Conservation (phyloP, 2,797 vertebrate species). For the Serranus cabrilla region DNA sequence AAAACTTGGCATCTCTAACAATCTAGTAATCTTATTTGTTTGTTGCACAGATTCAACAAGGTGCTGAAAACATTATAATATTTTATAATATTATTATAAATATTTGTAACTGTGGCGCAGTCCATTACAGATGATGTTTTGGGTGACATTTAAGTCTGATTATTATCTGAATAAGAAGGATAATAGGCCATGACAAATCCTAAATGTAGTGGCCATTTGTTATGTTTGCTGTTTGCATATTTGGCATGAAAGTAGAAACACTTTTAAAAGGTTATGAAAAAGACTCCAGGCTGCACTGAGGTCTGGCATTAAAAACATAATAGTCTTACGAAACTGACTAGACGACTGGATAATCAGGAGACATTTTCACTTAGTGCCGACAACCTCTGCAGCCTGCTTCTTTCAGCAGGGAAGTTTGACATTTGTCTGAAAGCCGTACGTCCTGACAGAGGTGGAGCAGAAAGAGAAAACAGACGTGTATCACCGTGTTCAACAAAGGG, state of each 20-base stretch:
- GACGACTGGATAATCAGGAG: background rate
- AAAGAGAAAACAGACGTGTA: slow-evolving; percentile 43
- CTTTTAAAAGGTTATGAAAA: background rate
- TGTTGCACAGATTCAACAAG: too few relatives aligned
- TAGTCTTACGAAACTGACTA: background rate
- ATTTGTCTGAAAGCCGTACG: slow-evolving; percentile 21
- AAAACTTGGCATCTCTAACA: too few relatives aligned
- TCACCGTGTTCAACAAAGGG: slow-evolving; percentile 43
- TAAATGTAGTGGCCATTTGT: slow-evolving; percentile 1
- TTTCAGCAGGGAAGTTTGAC: slow-evolving; percentile 43
- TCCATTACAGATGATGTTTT: too few relatives aligned
- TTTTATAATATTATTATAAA: too few relatives aligned
- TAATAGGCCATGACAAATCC: background rate
- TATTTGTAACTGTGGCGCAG: too few relatives aligned
- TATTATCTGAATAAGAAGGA: background rate
- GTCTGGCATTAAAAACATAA: background rate
- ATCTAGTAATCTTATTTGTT: too few relatives aligned
- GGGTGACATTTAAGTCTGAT: background rate
- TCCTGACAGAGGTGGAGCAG: slow-evolving; percentile 31
- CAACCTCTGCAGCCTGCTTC: slow-evolving; percentile 23
- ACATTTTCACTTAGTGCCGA: slow-evolving; percentile 36
- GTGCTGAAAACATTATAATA: too few relatives aligned
- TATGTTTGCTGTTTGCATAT: background rate
- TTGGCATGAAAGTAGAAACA: background rate
- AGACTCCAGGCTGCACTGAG: background rate